Percentiles rank a stretch among this genome's conserved stretches.
phyloP scores from a whole-genome alignment of 1,140 invertebrate genomes.

The Lysiphlebus fabarum region DNA sequence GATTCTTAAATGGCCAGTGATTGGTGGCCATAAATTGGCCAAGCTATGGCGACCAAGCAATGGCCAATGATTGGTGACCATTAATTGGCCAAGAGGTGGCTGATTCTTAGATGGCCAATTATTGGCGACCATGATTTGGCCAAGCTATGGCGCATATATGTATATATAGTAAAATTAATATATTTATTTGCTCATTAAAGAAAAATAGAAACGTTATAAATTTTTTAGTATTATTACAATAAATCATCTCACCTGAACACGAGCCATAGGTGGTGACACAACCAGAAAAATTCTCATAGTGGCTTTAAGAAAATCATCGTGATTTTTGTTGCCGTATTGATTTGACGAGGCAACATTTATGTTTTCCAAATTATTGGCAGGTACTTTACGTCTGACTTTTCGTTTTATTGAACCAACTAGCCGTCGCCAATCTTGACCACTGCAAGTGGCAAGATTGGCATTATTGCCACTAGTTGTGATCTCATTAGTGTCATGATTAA shows the following conservation, averaged over 20 bases:
- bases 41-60: no score
- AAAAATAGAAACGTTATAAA: background rate
- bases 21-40: no score
- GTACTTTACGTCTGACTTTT: slow-evolving; percentile 43
- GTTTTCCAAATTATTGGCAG: slow-evolving; percentile 30
- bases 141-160: no score
- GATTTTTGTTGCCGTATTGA: slow-evolving; percentile 30
- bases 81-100: no score
- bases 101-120: no score
- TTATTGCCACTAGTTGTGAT: slow-evolving; percentile 23
- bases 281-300: slow-evolving; percentile 67
- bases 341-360: background rate
- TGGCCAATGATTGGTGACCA: no score
- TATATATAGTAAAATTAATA: no score
- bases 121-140: no score
- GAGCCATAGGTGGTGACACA: slow-evolving; percentile 63
- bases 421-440: slow-evolving; percentile 50
- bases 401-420: slow-evolving; percentile 51
- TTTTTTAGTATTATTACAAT: no score
- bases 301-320: slow-evolving; percentile 61
- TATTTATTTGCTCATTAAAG: no score
- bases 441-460: slow-evolving; percentile 26
- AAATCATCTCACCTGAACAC: slow-evolving; percentile 59
- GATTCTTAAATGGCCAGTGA: no score
- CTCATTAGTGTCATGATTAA: slow-evolving; percentile 26